A percentile compares a stretch with the other conserved stretches of the same genome.
phyloP scores from a whole-genome alignment of 2,888 invertebrate genomes.

The Ochropleura plecta region DNA sequence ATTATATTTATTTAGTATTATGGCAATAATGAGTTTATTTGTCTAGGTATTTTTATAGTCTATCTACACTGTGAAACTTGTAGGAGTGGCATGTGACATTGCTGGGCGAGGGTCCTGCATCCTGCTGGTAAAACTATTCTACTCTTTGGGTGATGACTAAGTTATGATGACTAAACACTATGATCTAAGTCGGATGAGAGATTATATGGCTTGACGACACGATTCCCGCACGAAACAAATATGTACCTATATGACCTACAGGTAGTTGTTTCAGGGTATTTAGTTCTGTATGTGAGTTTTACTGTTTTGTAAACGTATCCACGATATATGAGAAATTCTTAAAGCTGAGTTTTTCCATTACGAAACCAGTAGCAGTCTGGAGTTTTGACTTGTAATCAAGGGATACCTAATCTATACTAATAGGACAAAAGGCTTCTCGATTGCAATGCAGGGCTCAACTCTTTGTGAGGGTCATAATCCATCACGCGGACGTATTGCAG shows the following conservation, averaged over 20 bases:
- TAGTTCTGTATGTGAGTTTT: too few species aligned
- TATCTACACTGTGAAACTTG: background rate
- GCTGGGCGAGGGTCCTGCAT: background rate
- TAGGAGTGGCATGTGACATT: background rate
- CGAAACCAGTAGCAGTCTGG: background rate
- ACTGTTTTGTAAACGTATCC: too few species aligned
- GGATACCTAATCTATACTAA: background rate
- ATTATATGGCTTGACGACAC: too few species aligned
- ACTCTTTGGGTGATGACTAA: too few species aligned
- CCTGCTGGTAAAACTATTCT: too few species aligned
- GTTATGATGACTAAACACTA: too few species aligned
- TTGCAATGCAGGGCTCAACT: background rate
- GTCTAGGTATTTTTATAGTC: background rate
- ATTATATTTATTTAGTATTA: background rate
- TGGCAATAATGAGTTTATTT: background rate
- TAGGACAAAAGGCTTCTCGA: too few species aligned
- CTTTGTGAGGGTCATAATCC: background rate
- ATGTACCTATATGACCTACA: too few species aligned
- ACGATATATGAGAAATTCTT: too few species aligned
- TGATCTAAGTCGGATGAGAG: background rate
- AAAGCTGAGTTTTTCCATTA: background rate
- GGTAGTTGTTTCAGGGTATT: too few species aligned
- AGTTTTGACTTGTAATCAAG: background rate
- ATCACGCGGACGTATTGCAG: background rate
- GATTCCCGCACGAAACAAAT: too few species aligned